Percentiles rank a stretch among this genome's conserved stretches.
These are phyloP conservation scores for Dasysyrphus tricinctus DNA, from an alignment of 2,888 invertebrate species.

Conservation along the genomic window DNA sequence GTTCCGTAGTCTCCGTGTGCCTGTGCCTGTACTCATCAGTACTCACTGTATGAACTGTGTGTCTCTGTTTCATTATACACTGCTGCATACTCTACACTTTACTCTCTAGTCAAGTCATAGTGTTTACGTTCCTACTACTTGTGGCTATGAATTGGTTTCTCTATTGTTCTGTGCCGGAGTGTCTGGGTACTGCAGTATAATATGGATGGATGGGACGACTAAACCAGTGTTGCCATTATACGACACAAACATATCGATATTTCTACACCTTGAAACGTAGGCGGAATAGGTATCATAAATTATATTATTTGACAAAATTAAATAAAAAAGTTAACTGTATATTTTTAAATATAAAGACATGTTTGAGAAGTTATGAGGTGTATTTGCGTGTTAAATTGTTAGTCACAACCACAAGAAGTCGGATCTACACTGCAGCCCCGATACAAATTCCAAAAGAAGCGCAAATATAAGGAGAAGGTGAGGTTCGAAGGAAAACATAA, in stretches of 20 bases:
- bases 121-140: constrained; percentile 64
- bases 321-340: background rate
- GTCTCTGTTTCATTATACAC: constrained; percentile 11
- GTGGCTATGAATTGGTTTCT: constrained; percentile 49
- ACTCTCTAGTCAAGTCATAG: constrained; percentile 31
- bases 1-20: constrained; percentile 17
- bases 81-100: constrained; percentile 21
- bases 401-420: no score
- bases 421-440: no score
- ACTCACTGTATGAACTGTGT: constrained; percentile 16
- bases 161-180: constrained; percentile 60
- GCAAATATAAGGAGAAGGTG: no score
- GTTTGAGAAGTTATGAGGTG: no score
- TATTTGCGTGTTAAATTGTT: no score
- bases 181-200: constrained; percentile 24
- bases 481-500: no score
- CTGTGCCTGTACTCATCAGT: constrained; percentile 2
- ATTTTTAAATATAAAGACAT: no score
- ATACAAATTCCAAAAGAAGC: no score
- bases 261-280: background rate
- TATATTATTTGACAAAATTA: no score
- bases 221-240: constrained; percentile 5
- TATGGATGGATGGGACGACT: background rate
- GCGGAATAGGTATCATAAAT: background rate
- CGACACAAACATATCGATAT: background rate